These are phyloP conservation scores for Planiliza haematocheilus DNA, from an alignment of 2,113 vertebrate species.

Conservation along the genomic window DNA sequence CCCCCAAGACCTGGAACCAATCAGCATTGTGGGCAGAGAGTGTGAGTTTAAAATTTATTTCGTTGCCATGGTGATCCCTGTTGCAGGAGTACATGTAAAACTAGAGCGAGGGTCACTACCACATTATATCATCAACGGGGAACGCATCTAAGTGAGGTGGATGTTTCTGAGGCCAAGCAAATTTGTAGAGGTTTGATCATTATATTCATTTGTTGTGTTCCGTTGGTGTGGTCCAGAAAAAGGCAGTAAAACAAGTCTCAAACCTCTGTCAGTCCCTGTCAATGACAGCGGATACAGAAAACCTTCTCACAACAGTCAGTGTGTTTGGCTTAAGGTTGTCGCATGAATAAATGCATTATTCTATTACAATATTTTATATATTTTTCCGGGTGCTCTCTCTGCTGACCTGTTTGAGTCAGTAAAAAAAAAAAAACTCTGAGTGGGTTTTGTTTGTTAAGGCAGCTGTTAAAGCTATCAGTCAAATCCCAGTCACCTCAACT, in stretches of 20 bases:
- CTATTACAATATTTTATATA: too few relatives aligned
- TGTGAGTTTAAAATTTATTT: slow-evolving; percentile 69
- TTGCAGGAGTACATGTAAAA: slow-evolving; percentile 23
- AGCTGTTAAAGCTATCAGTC: background rate
- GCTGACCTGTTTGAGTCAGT: background rate
- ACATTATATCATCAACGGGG: slow-evolving; percentile 1
- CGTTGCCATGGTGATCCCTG: slow-evolving; percentile 50
- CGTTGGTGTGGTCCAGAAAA: background rate
- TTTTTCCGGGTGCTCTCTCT: background rate
- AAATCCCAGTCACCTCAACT: background rate
- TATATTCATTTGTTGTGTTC: background rate
- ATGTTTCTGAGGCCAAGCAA: slow-evolving; percentile 25
- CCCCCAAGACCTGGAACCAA: slow-evolving; percentile 85
- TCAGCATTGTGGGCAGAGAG: slow-evolving; percentile 80
- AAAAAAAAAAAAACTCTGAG: too few relatives aligned
- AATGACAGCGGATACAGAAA: too few relatives aligned
- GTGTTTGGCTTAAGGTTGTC: background rate
- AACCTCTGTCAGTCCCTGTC: too few relatives aligned
- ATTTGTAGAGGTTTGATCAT: slow-evolving; percentile 22
- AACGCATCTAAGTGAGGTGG: background rate
- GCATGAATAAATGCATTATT: too few relatives aligned
- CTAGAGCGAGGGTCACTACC: slow-evolving; percentile 21
- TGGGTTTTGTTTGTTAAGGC: too few relatives aligned
- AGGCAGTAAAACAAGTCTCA: background rate
- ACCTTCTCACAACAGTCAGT: background rate